Percentiles rank a stretch among this genome's conserved stretches.
Conservation (phyloP, 2,888 invertebrate species). For the Tubulanus polymorphus region DNA sequence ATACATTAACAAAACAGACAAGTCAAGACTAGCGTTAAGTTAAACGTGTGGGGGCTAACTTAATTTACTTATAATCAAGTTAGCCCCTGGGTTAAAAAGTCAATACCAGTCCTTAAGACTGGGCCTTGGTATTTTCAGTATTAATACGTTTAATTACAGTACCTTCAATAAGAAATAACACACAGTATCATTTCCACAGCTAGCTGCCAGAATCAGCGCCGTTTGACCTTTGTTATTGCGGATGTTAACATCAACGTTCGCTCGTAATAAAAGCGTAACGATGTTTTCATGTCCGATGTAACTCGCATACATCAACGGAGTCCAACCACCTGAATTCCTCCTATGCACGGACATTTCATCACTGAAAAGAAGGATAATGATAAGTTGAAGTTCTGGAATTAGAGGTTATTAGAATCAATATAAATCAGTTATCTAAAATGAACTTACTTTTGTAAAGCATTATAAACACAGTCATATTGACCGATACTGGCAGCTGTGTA, state of each 20-base stretch:
- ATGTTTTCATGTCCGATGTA: slow-evolving; percentile 54
- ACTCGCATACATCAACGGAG: slow-evolving; percentile 55
- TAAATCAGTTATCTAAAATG: neutral
- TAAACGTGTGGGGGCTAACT: too few species aligned
- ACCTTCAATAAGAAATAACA: slow-evolving; percentile 51
- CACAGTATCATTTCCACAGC: slow-evolving; percentile 57
- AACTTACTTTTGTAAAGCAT: slow-evolving; percentile 37
- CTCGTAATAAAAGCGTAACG: slow-evolving; percentile 46
- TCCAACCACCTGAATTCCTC: slow-evolving; percentile 54
- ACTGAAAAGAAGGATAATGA: slow-evolving; percentile 17
- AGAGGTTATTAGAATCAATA: neutral
- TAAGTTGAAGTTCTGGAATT: neutral
- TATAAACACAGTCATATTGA: slow-evolving; percentile 44
- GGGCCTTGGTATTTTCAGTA: too few species aligned
- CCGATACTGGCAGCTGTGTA: slow-evolving; percentile 52
- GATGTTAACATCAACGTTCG: slow-evolving; percentile 37
- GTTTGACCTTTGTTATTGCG: slow-evolving; percentile 51
- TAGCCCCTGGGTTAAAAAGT: too few species aligned
- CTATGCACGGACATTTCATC: slow-evolving; percentile 39
- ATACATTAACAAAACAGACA: too few species aligned
- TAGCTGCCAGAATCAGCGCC: slow-evolving; percentile 57
- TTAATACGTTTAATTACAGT: too few species aligned
- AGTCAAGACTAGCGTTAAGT: too few species aligned
- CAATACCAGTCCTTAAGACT: too few species aligned
- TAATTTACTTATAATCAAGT: too few species aligned